Evolutionary conservation across 1,140 invertebrate species (phyloP).

Genomic region (Drosophila aff.): DNA sequence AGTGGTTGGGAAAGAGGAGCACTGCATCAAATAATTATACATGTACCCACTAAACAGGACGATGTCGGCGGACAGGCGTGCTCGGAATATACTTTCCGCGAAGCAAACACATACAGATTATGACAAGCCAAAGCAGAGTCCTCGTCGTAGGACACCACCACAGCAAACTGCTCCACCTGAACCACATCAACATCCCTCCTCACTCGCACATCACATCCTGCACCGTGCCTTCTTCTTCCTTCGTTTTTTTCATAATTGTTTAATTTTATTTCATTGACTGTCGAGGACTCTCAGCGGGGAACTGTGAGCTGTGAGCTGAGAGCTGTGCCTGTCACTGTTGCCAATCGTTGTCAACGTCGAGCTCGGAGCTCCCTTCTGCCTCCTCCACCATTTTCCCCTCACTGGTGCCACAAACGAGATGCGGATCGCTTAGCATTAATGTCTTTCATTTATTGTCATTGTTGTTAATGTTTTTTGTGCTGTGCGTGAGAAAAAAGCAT

Average conservation of each 20-base stretch:
- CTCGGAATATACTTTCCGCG: slow-evolving; percentile 25
- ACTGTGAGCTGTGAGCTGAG: background rate
- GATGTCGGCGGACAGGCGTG: slow-evolving; percentile 5
- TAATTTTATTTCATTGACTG: slow-evolving; percentile 77
- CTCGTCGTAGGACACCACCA: background rate
- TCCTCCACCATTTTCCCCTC: background rate
- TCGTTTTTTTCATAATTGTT: slow-evolving; percentile 60
- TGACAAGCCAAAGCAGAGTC: slow-evolving; percentile 12
- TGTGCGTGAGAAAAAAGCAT: slow-evolving; percentile 80
- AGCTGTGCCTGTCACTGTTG: slow-evolving; percentile 42
- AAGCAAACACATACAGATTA: slow-evolving; percentile 27
- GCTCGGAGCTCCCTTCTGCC: background rate
- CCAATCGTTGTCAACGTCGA: slow-evolving; percentile 36
- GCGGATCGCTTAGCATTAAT: slow-evolving; percentile 75
- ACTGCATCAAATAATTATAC: slow-evolving; percentile 51
- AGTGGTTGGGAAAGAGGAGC: background rate
- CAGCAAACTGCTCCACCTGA: background rate
- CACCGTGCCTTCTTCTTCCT: background rate
- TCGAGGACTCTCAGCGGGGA: slow-evolving; percentile 19
- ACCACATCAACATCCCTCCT: background rate
- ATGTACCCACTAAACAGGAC: slow-evolving; percentile 14
- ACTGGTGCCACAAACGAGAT: background rate
- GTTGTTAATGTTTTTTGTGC: slow-evolving; percentile 78
- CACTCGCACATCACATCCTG: background rate
- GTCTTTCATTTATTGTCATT: slow-evolving; percentile 81